Evolutionary conservation across 2,888 invertebrate species (phyloP).

Genomic region (Dicranocentrus wangi): DNA sequence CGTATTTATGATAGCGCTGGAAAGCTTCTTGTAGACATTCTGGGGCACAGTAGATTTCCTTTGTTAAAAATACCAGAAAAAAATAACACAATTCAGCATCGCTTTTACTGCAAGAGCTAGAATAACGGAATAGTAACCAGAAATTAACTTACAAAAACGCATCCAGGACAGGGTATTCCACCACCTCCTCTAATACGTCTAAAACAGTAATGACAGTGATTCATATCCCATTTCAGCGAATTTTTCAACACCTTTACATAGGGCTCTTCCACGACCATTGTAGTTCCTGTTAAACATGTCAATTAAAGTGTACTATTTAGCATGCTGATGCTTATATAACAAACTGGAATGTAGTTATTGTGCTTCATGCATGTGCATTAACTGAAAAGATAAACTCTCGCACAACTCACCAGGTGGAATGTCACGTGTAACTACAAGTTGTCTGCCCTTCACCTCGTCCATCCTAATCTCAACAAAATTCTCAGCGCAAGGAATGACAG

Average conservation of each 20-base stretch:
- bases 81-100: not conserved
- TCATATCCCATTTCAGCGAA: slow-evolving; percentile 66
- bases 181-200: slow-evolving; percentile 60
- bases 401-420: slow-evolving; percentile 67
- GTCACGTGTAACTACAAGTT: slow-evolving; percentile 66
- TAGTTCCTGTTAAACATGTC: slow-evolving; percentile 52
- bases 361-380: no score
- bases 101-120: not conserved
- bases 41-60: slow-evolving; percentile 68
- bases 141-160: slow-evolving; percentile 67
- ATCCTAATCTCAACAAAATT: slow-evolving; percentile 63
- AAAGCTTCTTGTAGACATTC: slow-evolving; percentile 60
- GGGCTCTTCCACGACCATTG: slow-evolving; percentile 68
- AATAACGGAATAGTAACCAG: not conserved
- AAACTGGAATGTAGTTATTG: no score
- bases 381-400: no score
- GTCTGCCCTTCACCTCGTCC: slow-evolving; percentile 61
- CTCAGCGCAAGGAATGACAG: slow-evolving; percentile 61
- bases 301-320: slow-evolving; percentile 8
- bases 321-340: no score
- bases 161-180: slow-evolving; percentile 64
- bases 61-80: not conserved
- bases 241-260: slow-evolving; percentile 65
- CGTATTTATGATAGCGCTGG: slow-evolving; percentile 66
- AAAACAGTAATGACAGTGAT: slow-evolving; percentile 69